These are phyloP conservation scores for Platalea minor DNA, from an alignment of 2,797 vertebrate species.

Conservation along the genomic window DNA sequence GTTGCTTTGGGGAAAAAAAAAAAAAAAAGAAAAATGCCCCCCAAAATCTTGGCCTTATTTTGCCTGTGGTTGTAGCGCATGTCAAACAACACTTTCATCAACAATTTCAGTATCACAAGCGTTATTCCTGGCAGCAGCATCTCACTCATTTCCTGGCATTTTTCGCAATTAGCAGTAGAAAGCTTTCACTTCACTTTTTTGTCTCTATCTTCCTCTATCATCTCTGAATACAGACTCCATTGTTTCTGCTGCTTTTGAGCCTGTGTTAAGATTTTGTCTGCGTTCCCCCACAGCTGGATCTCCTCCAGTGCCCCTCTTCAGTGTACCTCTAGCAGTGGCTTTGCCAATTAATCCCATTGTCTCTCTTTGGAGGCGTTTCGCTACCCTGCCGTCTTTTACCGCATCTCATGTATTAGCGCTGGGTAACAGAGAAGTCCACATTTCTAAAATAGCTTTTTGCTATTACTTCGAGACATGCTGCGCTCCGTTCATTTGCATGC, in stretches of 20 bases:
- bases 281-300: neutral
- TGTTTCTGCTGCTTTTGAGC: neutral
- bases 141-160: slow-evolving; percentile 45
- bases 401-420: fast-evolving
- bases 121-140: slow-evolving; percentile 31
- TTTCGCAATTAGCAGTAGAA: slow-evolving; percentile 36
- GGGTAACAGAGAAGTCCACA: neutral
- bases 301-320: neutral
- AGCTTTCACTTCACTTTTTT: slow-evolving; percentile 25
- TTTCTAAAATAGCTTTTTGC: neutral
- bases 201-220: slow-evolving; percentile 17
- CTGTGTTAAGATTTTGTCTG: neutral
- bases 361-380: neutral
- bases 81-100: neutral
- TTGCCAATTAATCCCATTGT: neutral
- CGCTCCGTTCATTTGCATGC: neutral
- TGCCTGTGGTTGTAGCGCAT: neutral
- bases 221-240: slow-evolving; percentile 26
- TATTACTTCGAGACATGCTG: fast-evolving
- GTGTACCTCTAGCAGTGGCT: neutral
- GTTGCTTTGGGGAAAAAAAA: neutral
- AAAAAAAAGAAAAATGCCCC: neutral
- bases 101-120: neutral
- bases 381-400: neutral
- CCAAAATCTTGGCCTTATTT: neutral